Evolutionary conservation across 2,888 invertebrate species (phyloP), one percentile per base, ranked within the genome.

Genomic region (Cephus rjabovi): DNA sequence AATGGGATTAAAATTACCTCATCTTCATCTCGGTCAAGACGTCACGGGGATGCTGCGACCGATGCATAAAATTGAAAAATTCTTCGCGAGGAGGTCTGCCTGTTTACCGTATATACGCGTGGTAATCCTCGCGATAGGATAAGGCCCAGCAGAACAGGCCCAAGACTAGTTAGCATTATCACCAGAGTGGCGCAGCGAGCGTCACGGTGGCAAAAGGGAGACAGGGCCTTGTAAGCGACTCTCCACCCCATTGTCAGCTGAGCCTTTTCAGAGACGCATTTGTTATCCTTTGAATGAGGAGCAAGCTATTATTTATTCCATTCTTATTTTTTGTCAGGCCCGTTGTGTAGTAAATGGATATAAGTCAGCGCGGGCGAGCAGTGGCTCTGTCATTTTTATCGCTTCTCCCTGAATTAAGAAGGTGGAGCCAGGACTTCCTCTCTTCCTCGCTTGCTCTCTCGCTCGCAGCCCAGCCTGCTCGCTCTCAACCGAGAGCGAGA

Each of bases 371-470:
- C 86, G 85, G 86, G 87, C 88, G 90, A 89, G 90, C 89, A 88
- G 89, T 91, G 91, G 88, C 88, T 88, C 88, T 91, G 91, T 91
- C 91, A 91, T 90, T 91, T 91, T 91, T 91, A 91, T 91, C 90
- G 90, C 90, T 88, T 88, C 89, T 87, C 87, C 84, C 87, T 90
- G 91, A 90, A 91, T 90, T 90, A 90, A 90, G 90, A 90, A 91
- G 90, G 89, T 89, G 89, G 89, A 87, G 86, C 83, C 84, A 82
- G 82, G 80, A 81, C 81, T 83, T 75, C 68, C 74, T 75, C 34
- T 74, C 73, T 76, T 70, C 69, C 78, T 81, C 70, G 15, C 15
- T 56, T 1, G 30, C 34, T 74, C 74, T 56, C 79, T 75, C 75
- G 31, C 75, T 71, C 23, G 31, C 71, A 3, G 4, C 1, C 71